phyloP scores from a whole-genome alignment of 2,113 vertebrate genomes.

The Tragelaphus scriptus region DNA sequence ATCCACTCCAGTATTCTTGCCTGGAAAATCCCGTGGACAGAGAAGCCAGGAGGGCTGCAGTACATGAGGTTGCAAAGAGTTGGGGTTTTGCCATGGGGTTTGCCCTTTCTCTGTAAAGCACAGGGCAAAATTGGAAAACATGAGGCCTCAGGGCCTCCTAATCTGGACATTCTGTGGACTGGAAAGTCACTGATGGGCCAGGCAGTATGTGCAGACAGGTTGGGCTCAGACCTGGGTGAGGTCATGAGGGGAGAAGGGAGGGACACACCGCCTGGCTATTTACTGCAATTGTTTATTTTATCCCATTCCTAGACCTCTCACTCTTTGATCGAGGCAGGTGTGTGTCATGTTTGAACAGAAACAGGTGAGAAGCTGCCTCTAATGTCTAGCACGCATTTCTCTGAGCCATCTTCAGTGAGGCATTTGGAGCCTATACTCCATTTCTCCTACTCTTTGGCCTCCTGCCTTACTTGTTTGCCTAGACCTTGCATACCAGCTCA shows the following conservation, averaged over 20 bases:
- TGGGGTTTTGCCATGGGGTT: not conserved
- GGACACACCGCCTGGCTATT: too few relatives aligned
- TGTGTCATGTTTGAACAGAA: not conserved
- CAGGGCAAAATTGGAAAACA: not conserved
- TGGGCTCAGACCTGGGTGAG: not conserved
- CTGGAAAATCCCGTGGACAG: not conserved
- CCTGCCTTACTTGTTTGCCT: not conserved
- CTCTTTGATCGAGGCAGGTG: not conserved
- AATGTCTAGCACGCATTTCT: not conserved
- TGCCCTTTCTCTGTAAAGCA: not conserved
- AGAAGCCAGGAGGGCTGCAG: not conserved
- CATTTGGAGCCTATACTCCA: not conserved
- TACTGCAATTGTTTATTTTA: not conserved
- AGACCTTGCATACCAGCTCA: not conserved
- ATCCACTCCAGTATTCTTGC: not conserved
- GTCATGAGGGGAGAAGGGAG: too few relatives aligned
- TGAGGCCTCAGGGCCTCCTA: not conserved
- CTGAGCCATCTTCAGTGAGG: not conserved
- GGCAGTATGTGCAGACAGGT: not conserved
- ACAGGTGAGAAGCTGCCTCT: not conserved
- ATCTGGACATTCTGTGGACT: not conserved
- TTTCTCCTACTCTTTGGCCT: not conserved
- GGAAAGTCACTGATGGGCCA: not conserved
- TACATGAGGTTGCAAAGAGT: not conserved
- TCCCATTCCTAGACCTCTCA: fast-evolving